These are phyloP conservation scores for Aphaenogaster rudis DNA, from an alignment of 1,140 invertebrate species.

Conservation along the genomic window DNA sequence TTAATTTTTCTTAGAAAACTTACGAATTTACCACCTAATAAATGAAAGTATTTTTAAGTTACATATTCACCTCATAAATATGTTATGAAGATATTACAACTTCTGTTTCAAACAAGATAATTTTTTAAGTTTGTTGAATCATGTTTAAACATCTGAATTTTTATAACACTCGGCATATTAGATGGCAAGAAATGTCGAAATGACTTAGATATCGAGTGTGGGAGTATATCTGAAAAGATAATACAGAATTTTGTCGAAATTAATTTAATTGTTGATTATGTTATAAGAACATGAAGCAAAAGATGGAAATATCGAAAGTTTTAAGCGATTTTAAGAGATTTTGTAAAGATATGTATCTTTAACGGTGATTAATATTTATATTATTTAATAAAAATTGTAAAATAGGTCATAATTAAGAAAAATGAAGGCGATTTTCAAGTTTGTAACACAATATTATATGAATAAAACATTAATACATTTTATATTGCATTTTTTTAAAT, in stretches of 20 bases:
- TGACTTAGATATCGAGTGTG: not conserved
- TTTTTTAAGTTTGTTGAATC: not conserved
- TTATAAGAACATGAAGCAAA: not conserved
- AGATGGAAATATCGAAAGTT: constrained; percentile 3
- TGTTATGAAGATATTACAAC: not conserved
- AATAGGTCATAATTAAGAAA: not conserved
- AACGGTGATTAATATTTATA: not conserved
- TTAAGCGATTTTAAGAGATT: not conserved
- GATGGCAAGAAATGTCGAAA: not conserved
- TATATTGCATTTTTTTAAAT: constrained; percentile 9
- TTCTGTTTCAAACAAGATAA: not conserved
- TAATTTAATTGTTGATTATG: not conserved
- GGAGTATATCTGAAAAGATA: not conserved
- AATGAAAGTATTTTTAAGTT: constrained; percentile 31
- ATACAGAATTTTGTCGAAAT: not conserved
- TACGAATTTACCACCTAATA: constrained; percentile 22
- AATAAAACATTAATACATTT: not conserved
- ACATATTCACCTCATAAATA: not conserved
- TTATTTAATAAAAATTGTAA: not conserved
- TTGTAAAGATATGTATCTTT: not conserved
- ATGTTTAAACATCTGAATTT: constrained; percentile 35
- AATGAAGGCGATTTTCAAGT: not conserved
- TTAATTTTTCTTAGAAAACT: constrained; percentile 41
- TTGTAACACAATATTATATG: not conserved
- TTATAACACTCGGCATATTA: not conserved